phyloP scores from a whole-genome alignment of 1,140 invertebrate genomes.

The Sycobia sp. region DNA sequence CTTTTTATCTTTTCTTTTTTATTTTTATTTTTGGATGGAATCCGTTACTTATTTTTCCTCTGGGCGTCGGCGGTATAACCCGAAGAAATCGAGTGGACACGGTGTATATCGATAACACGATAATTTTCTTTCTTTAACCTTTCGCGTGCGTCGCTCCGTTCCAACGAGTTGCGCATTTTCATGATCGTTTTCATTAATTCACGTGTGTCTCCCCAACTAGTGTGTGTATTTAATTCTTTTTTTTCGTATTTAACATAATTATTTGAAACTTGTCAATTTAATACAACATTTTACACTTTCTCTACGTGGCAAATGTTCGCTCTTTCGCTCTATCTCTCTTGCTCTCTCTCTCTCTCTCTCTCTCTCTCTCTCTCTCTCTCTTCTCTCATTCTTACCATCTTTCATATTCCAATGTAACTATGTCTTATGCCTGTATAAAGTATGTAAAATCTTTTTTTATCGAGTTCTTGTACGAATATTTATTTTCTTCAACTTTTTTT shows the following conservation, averaged over 20 bases:
- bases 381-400: background rate
- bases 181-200: constrained; percentile 44
- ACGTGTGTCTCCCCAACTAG: constrained; percentile 39
- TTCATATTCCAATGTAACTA: constrained; percentile 11
- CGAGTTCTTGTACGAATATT: background rate
- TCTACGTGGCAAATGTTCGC: background rate
- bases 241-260: constrained; percentile 41
- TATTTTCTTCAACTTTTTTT: no score
- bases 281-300: background rate
- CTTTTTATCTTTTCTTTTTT: constrained; percentile 12
- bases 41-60: constrained; percentile 43
- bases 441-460: constrained; percentile 15
- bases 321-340: background rate
- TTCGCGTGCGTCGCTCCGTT: constrained; percentile 1
- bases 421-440: constrained; percentile 13
- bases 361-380: background rate
- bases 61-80: background rate
- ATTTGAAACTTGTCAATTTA: constrained; percentile 39
- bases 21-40: constrained; percentile 50
- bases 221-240: constrained; percentile 24
- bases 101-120: no score
- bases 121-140: constrained; percentile 1
- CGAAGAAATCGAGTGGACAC: background rate
- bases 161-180: constrained; percentile 15
- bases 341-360: constrained; percentile 4